Evolutionary conservation across 1,140 invertebrate species (phyloP), one percentile per base, ranked within the genome.

Genomic region (Hesperophylax magnus): DNA sequence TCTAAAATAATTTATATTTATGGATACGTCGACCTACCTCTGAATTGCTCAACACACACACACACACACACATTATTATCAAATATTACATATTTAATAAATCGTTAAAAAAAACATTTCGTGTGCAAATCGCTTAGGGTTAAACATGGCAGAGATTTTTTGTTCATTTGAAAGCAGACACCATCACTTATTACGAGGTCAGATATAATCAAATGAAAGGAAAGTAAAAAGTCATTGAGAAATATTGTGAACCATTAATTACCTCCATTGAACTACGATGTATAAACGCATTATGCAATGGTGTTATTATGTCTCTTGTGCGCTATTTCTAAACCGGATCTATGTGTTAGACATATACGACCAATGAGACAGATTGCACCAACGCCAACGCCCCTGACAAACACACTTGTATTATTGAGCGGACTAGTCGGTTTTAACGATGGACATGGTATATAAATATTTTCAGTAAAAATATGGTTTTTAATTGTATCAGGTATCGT

Each of bases 151-250:
- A 1, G 69, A 1, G 69, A 56, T 72, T 72, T 72, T 54, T 47
- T 67, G 7, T 11, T 9, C 67, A 15, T 72, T 72, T 72, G 69
- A 72, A 72, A 72, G 69, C 69, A 72, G 52, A 72, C 27, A 54
- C 69, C 56, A 52, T 72, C 47, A 56, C 69, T 72, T 72, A 53
- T 56, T 22, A 54, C 69, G 69, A 72, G 69, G 69, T 72, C 69
- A 72, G 47, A 53, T 56, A 72, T 72, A 72, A 72, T 72, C 56
- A 72, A 27, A 11, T 11, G 22, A 72, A 52, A 54, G 69, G 69
- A 54, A 72, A 72, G 69, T 72, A 53, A 72, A 72, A 20, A 72
- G 67, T 20, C 67, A 72, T 72, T 72, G 69, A 72, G 69, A 53
- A 72, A 72, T 72, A 24, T 53, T 72, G 47, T 18, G 20, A 72